Percentiles rank a stretch among this genome's conserved stretches.
Conservation (phyloP, 1,140 invertebrate genomes). For the Drosophila nannoptera region DNA sequence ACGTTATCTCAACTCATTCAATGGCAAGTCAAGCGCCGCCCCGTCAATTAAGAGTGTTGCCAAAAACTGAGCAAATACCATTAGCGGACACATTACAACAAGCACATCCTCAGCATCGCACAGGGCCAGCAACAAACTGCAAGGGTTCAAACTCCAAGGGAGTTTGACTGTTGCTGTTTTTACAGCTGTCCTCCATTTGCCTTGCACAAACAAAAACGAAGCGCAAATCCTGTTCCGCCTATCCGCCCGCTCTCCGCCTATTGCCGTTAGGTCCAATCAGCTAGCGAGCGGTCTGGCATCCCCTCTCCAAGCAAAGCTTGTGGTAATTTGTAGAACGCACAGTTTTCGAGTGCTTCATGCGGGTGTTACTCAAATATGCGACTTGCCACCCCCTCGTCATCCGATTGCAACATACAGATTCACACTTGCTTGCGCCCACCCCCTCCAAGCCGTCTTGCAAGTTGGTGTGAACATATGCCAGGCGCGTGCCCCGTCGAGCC, state of each 20-base stretch:
- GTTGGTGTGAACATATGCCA: conserved; percentile 79
- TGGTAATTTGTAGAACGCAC: conserved; percentile 63
- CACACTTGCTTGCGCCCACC: conserved; percentile 5
- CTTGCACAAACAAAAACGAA: conserved; percentile 57
- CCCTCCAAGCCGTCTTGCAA: conserved; percentile 31
- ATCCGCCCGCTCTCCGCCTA: conserved; percentile 2
- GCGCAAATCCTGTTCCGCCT: conserved; percentile 27
- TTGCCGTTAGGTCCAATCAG: conserved; percentile 56
- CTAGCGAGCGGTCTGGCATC: conserved; percentile 36
- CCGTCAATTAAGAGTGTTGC: conserved; percentile 74
- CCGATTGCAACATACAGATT: conserved; percentile 39
- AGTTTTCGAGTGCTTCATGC: conserved; percentile 66
- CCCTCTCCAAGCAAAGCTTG: conserved; percentile 29
- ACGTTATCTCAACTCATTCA: neutral
- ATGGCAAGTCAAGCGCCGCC: conserved; percentile 64
- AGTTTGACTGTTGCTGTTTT: conserved; percentile 49
- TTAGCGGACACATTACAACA: conserved; percentile 70
- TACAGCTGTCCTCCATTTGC: conserved; percentile 75
- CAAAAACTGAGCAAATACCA: conserved; percentile 71
- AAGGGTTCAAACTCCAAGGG: conserved; percentile 13
- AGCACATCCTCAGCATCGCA: conserved; percentile 53
- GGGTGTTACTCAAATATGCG: conserved; percentile 73
- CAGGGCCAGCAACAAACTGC: conserved; percentile 48
- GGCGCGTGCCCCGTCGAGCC: conserved; percentile 50
- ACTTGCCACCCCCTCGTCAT: conserved; percentile 25